Conservation (phyloP, 2,888 invertebrate genomes). For the Andrena haemorrhoa region DNA sequence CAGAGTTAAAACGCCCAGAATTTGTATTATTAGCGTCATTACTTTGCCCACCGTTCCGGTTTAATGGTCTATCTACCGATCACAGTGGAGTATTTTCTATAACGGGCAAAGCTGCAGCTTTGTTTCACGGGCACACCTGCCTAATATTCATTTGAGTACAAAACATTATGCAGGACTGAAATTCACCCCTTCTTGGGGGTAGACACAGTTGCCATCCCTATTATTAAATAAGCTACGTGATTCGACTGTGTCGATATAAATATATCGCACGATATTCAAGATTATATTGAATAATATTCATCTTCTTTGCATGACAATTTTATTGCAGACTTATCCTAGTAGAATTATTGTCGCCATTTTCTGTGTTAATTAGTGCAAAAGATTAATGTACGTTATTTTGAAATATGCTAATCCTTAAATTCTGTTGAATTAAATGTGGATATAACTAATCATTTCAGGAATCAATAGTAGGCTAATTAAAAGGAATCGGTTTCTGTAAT, state of each 20-base stretch:
- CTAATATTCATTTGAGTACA: not conserved
- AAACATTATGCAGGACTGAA: not conserved
- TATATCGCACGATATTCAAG: no score
- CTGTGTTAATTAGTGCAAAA: no score
- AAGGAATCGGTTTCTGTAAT: not conserved
- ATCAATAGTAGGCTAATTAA: constrained; percentile 3
- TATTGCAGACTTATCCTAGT: no score
- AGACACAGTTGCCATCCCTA: not conserved
- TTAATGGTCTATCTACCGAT: constrained; percentile 41
- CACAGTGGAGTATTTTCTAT: constrained; percentile 27
- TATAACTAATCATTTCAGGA: not conserved
- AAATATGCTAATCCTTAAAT: not conserved
- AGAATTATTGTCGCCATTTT: no score
- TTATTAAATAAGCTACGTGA: no score
- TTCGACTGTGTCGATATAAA: no score
- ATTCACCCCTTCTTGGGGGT: not conserved
- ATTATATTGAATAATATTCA: no score
- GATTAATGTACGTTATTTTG: not conserved
- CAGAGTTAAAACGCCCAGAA: constrained; percentile 57
- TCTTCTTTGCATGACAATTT: no score
- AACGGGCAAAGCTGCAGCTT: constrained; percentile 3
- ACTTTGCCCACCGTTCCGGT: constrained; percentile 32
- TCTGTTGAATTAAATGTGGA: not conserved
- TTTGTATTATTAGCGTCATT: constrained; percentile 69
- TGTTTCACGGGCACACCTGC: not conserved